Conservation (phyloP, 2,113 vertebrate species). For the human region DNA sequence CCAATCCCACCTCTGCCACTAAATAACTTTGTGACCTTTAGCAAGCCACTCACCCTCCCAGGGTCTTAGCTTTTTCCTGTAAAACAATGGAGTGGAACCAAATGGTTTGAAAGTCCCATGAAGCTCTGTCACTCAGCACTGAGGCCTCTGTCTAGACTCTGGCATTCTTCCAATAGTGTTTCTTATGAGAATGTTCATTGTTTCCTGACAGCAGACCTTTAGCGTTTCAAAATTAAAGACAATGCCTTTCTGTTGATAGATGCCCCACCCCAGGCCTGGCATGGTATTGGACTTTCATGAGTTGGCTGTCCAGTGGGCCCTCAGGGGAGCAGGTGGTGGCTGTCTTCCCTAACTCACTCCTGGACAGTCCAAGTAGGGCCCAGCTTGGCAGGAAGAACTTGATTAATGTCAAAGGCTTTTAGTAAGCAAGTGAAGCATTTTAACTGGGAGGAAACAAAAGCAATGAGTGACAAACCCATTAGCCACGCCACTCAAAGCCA, state of each 20-base stretch:
- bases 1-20: not conserved
- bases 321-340: not conserved
- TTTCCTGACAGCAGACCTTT: not conserved
- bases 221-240: not conserved
- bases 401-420: not conserved
- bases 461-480: not conserved
- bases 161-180: not conserved
- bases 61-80: not conserved
- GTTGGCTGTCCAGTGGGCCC: not conserved
- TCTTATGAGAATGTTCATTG: not conserved
- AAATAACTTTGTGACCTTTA: not conserved
- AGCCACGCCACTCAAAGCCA: not conserved
- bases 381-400: not conserved
- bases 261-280: not conserved
- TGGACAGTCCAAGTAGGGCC: not conserved
- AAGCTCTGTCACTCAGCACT: not conserved
- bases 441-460: not conserved
- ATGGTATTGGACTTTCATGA: too few relatives aligned
- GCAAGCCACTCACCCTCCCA: not conserved
- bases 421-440: not conserved
- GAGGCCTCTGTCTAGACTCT: not conserved
- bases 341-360: not conserved
- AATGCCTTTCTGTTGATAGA: not conserved
- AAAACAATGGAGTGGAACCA: not conserved
- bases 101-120: not conserved